phyloP scores from a whole-genome alignment of 1,140 invertebrate species.

The Musca domestica region DNA sequence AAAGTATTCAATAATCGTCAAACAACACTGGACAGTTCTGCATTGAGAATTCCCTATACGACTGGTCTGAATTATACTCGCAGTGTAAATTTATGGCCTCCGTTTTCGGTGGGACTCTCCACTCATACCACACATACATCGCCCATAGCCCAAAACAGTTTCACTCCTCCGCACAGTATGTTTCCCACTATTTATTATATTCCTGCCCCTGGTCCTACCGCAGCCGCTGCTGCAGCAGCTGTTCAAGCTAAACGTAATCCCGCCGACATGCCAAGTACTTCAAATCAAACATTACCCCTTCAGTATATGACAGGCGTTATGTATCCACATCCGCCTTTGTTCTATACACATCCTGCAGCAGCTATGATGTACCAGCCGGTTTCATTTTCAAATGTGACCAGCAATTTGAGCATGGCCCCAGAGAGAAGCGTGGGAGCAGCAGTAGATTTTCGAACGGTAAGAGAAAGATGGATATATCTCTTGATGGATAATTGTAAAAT shows the following conservation, averaged over 20 bases:
- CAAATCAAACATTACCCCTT: slow-evolving; percentile 38
- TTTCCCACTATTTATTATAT: slow-evolving; percentile 61
- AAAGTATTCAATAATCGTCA: slow-evolving; percentile 23
- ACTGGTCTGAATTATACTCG: slow-evolving; percentile 31
- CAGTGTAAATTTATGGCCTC: slow-evolving; percentile 61
- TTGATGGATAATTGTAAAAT: not conserved
- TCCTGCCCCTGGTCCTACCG: slow-evolving; percentile 48
- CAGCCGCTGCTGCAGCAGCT: slow-evolving; percentile 24
- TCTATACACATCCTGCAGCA: slow-evolving; percentile 48
- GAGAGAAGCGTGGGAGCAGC: slow-evolving; percentile 28
- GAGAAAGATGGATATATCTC: not conserved
- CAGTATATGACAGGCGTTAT: slow-evolving; percentile 61
- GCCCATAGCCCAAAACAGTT: slow-evolving; percentile 44
- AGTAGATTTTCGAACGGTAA: slow-evolving; percentile 23
- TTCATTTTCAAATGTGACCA: slow-evolving; percentile 41
- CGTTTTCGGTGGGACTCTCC: slow-evolving; percentile 60
- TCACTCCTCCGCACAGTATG: slow-evolving; percentile 38
- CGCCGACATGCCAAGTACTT: slow-evolving; percentile 33
- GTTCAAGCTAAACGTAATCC: slow-evolving; percentile 10
- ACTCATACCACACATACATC: slow-evolving; percentile 39
- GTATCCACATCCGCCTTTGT: slow-evolving; percentile 54
- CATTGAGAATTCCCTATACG: slow-evolving; percentile 10
- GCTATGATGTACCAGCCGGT: slow-evolving; percentile 50
- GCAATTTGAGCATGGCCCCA: slow-evolving; percentile 29
- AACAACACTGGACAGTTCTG: slow-evolving; percentile 11